These are phyloP conservation scores for Threskiornis aethiopicus DNA, from an alignment of 2,797 vertebrate species.

Conservation along the genomic window DNA sequence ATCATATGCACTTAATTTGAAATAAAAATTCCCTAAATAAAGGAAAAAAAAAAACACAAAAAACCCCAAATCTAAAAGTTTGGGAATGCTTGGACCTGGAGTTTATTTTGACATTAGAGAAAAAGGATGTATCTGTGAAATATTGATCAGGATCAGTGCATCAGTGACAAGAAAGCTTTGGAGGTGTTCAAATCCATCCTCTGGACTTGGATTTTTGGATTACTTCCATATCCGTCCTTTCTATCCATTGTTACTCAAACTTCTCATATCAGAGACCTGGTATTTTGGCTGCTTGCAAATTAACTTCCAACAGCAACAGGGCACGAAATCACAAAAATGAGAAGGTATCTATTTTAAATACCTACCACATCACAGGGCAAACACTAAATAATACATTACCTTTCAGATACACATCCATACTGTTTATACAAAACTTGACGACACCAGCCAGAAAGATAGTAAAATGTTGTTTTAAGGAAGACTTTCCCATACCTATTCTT, in stretches of 20 bases:
- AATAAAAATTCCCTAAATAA: background rate
- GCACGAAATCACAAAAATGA: background rate
- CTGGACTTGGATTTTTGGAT: background rate
- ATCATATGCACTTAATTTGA: background rate
- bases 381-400: background rate
- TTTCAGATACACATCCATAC: background rate
- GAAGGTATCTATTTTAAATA: background rate
- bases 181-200: background rate
- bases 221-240: background rate
- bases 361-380: background rate
- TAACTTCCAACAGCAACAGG: background rate
- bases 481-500: background rate
- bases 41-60: background rate
- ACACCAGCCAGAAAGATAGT: background rate
- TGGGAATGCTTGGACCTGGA: background rate
- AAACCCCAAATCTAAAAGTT: background rate
- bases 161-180: background rate
- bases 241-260: background rate
- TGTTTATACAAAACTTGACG: background rate
- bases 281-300: slow-evolving; percentile 3
- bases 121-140: background rate
- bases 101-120: background rate
- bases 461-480: background rate
- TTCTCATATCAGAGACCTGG: background rate
- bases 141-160: background rate